Conservation (phyloP, 2,113 vertebrate genomes). For the Zingel zingel region DNA sequence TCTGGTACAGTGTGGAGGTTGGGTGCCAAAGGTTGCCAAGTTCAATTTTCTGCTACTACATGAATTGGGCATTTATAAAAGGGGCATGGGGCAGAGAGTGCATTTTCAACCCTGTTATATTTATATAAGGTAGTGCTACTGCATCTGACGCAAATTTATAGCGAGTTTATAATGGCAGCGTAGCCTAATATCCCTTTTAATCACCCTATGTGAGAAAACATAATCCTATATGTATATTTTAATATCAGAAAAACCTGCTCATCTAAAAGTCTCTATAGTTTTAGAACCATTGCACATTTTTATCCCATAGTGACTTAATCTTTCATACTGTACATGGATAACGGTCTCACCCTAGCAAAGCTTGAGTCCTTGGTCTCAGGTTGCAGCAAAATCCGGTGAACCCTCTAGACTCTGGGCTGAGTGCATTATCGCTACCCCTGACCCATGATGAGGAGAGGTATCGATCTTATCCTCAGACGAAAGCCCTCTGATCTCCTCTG, state of each 20-base stretch:
- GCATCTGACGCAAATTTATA: background rate
- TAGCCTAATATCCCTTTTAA: background rate
- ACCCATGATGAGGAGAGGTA: constrained; percentile 74
- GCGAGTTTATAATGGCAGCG: background rate
- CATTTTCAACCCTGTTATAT: constrained; percentile 6
- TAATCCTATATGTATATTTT: background rate
- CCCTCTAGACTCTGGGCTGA: constrained; percentile 53
- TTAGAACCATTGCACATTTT: background rate
- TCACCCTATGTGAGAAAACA: background rate
- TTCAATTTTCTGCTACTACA: constrained; percentile 15
- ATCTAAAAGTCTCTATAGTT: constrained; percentile 2
- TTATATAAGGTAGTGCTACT: constrained; percentile 1
- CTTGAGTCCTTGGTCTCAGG: constrained; percentile 29
- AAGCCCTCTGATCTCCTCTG: constrained; percentile 72
- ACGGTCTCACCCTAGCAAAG: constrained; percentile 40
- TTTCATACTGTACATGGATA: constrained; percentile 11
- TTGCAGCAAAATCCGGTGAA: constrained; percentile 46
- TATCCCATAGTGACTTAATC: background rate
- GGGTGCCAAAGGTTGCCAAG: background rate
- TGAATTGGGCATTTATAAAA: constrained; percentile 19
- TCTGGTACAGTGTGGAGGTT: background rate
- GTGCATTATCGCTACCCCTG: constrained; percentile 71
- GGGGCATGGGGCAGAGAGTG: background rate
- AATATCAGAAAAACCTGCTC: background rate
- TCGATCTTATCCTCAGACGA: constrained; percentile 71